Percentiles rank a stretch among this genome's conserved stretches.
Evolutionary conservation across 1,140 invertebrate genomes (phyloP).

Genomic region (Drosophila seguyi): DNA sequence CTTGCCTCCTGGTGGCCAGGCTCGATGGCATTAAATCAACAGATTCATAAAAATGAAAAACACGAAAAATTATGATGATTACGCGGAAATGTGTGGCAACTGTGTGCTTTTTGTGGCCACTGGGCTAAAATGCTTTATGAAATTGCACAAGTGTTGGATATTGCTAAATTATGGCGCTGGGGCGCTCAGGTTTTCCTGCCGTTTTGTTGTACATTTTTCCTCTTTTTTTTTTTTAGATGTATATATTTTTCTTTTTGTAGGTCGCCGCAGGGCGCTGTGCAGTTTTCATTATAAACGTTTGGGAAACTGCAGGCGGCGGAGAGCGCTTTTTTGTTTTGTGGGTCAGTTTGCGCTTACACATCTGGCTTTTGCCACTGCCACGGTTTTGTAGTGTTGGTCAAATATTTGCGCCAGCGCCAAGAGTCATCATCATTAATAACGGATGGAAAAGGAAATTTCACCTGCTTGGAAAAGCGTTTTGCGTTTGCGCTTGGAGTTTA

Average conservation of each 20-base stretch:
- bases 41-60: slow-evolving; percentile 63
- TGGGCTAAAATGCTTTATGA: slow-evolving; percentile 71
- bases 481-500: slow-evolving; percentile 26
- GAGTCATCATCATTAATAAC: slow-evolving; percentile 82
- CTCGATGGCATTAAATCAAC: slow-evolving; percentile 61
- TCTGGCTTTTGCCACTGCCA: slow-evolving; percentile 58
- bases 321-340: slow-evolving; percentile 47
- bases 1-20: slow-evolving; percentile 1
- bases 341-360: slow-evolving; percentile 69
- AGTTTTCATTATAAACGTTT: slow-evolving; percentile 59
- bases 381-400: slow-evolving; percentile 67
- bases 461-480: slow-evolving; percentile 73
- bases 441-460: slow-evolving; percentile 74
- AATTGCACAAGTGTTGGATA: slow-evolving; percentile 75
- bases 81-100: slow-evolving; percentile 80
- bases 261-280: slow-evolving; percentile 65
- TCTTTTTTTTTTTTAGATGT: not conserved
- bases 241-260: slow-evolving; percentile 4
- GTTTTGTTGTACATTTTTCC: slow-evolving; percentile 11
- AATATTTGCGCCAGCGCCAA: slow-evolving; percentile 74
- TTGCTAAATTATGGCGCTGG: slow-evolving; percentile 71
- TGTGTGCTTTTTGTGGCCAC: slow-evolving; percentile 64
- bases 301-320: slow-evolving; percentile 37
- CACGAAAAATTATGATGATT: slow-evolving; percentile 79
- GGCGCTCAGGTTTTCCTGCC: slow-evolving; percentile 20